Evolutionary conservation across 92 coral and sea anemone species (phyloP), one percentile per base, ranked within the genome.

Genomic region (Siderastrea siderea): DNA sequence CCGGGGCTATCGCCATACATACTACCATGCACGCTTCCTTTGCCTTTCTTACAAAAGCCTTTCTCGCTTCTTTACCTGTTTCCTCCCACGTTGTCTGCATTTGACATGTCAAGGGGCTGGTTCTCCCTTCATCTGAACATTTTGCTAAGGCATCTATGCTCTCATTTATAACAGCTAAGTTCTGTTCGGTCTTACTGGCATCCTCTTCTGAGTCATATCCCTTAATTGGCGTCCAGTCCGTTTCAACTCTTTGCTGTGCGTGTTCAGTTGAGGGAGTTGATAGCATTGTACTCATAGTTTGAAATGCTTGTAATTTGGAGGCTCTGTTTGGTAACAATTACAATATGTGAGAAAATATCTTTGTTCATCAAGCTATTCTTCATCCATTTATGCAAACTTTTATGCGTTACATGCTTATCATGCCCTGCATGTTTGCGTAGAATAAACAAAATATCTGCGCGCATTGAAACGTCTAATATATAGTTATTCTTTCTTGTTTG

Each of bases 11-110:
- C 58, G 86, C 81, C 17, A 58, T n/a, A 75, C 90, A 87, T 17
- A 87, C 80, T 52, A 87, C 63, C 85, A 72, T 79, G 54, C 90
- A 87, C 6, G 90, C 90, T 87, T 87, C 75, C 71, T 80, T 87
- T 57, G 90, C 86, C n/a, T 87, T 80, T 64, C 85, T 79, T 80
- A 79, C 76, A 54, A 74, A 79, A 26, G 19, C 8, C 9, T 52
- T 73, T 38, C 71, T 65, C 67, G 79, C 90, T 48, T 87, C 80
- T 47, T 17, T 48, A n/a, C 74, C 48, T 59, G 62, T 81, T 60
- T 70, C 63, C 14, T 49, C 86, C 63, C 61, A 87, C 67, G 65
- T 65, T 7, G 81, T 80, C 55, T 59, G 59, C 83, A 87, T 82
- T 60, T 47, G 47, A 61, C 26, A 60, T 48, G 80, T 72, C 68